Evolutionary conservation across 1,140 invertebrate species (phyloP).

Genomic region (Ceratina calcarata): DNA sequence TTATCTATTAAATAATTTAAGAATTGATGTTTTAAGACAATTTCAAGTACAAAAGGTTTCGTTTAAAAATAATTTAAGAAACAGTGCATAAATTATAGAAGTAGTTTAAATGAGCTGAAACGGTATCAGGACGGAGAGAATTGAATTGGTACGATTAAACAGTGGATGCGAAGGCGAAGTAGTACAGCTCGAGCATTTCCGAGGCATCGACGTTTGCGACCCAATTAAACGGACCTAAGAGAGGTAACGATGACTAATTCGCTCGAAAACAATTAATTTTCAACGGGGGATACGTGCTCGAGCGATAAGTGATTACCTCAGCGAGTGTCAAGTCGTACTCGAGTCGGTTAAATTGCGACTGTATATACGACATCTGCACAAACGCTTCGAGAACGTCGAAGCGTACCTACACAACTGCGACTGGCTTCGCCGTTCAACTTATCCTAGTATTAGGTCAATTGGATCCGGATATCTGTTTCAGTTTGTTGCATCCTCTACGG

Average conservation of each 20-base stretch:
- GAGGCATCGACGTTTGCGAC: not conserved
- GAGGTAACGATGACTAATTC: constrained; percentile 11
- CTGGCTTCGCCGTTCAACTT: not conserved
- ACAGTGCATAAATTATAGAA: too few relatives aligned
- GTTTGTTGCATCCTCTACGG: constrained; percentile 13
- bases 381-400: constrained; percentile 1
- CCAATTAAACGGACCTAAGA: not conserved
- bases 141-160: not conserved
- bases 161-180: not conserved
- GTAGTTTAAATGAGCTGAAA: too few relatives aligned
- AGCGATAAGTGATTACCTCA: constrained; percentile 27
- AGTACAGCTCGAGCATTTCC: not conserved
- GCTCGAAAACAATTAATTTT: constrained; percentile 13
- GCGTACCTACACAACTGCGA: not conserved
- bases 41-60: too few relatives aligned
- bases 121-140: too few relatives aligned
- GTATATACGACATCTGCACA: constrained; percentile 6
- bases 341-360: constrained; percentile 30
- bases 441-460: constrained; percentile 22
- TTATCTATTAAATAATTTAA: too few relatives aligned
- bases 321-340: constrained; percentile 23
- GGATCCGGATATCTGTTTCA: constrained; percentile 12
- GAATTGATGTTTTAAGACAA: too few relatives aligned
- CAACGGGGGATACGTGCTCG: not conserved
- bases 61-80: too few relatives aligned